Percentiles rank a stretch among this genome's conserved stretches.
These are phyloP conservation scores for Helicoverpa assulta DNA, from an alignment of 2,888 invertebrate genomes.

Conservation along the genomic window DNA sequence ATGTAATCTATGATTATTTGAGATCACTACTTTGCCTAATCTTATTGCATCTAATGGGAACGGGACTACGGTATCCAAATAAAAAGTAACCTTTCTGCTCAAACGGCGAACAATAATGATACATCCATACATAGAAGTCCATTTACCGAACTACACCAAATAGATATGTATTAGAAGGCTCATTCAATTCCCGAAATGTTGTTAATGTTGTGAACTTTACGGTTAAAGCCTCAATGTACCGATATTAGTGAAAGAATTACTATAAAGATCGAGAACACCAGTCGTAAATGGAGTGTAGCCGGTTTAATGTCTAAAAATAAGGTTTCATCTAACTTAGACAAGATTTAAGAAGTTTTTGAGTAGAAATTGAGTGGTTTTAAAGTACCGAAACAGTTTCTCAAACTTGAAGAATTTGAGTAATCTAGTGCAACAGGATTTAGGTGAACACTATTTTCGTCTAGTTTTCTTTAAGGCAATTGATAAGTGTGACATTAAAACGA, in stretches of 20 bases:
- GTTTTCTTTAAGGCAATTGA: constrained; percentile 7
- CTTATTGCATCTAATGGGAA: constrained; percentile 34
- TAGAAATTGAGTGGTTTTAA: constrained; percentile 30
- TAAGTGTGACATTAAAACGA: neutral
- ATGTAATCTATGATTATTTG: constrained; percentile 36
- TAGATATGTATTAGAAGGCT: constrained; percentile 66
- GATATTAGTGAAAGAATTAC: constrained; percentile 77
- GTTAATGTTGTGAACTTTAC: constrained; percentile 76
- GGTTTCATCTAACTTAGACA: constrained; percentile 19
- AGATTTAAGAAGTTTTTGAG: constrained; percentile 13
- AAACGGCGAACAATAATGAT: constrained; percentile 61
- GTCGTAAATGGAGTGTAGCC: constrained; percentile 70
- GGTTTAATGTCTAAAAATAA: constrained; percentile 37
- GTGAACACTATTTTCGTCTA: constrained; percentile 17
- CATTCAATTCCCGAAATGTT: constrained; percentile 78
- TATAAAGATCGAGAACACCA: constrained; percentile 77
- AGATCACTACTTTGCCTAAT: constrained; percentile 32
- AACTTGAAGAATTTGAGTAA: constrained; percentile 23
- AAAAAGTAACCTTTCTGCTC: constrained; percentile 58
- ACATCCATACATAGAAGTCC: constrained; percentile 58
- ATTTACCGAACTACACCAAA: constrained; percentile 65
- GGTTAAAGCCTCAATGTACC: constrained; percentile 75
- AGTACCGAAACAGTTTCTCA: constrained; percentile 6
- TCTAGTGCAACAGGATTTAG: constrained; percentile 14
- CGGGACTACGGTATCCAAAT: constrained; percentile 35